A percentile compares a stretch with the other conserved stretches of the same genome.
phyloP scores from a whole-genome alignment of 2,797 vertebrate species.

The Microctenopoma stevenorrisi region DNA sequence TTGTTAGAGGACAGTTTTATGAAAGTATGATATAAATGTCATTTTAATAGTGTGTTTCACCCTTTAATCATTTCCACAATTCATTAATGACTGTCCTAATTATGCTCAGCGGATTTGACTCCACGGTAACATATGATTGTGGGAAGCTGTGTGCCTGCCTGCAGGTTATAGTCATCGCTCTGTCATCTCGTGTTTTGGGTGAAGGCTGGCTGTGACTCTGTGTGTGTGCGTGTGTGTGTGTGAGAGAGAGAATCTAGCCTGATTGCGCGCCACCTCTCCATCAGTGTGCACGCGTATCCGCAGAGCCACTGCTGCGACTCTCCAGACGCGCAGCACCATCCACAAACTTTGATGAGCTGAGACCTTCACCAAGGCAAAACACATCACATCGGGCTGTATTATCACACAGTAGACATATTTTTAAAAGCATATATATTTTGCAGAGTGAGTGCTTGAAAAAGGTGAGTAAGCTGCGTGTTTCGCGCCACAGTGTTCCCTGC shows the following conservation, averaged over 20 bases:
- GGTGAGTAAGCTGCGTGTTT: constrained; percentile 62
- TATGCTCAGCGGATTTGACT: constrained; percentile 23
- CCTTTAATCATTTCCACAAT: neutral
- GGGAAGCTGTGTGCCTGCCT: constrained; percentile 36
- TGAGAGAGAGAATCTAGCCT: constrained; percentile 9
- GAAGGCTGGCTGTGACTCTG: constrained; percentile 8
- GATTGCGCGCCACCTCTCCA: constrained; percentile 54
- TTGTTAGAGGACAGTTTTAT: neutral
- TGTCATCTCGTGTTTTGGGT: constrained; percentile 54
- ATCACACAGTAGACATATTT: neutral
- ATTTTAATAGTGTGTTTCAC: neutral
- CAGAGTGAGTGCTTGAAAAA: constrained; percentile 9
- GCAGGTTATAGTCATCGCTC: constrained; percentile 57
- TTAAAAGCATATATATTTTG: neutral
- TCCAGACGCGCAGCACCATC: constrained; percentile 54
- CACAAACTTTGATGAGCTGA: constrained; percentile 71
- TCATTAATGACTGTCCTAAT: constrained; percentile 17
- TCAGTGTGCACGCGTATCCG: constrained; percentile 61
- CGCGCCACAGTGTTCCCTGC: neutral
- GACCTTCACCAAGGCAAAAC: constrained; percentile 26
- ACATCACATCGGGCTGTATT: neutral
- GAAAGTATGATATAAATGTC: neutral
- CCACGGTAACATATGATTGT: constrained; percentile 26
- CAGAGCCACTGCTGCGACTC: constrained; percentile 56
- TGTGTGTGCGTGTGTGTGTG: constrained; percentile 15